Percentiles rank a stretch among this genome's conserved stretches.
These are phyloP conservation scores for Rhinichthys klamathensis DNA, from an alignment of 2,113 vertebrate genomes.

Conservation along the genomic window DNA sequence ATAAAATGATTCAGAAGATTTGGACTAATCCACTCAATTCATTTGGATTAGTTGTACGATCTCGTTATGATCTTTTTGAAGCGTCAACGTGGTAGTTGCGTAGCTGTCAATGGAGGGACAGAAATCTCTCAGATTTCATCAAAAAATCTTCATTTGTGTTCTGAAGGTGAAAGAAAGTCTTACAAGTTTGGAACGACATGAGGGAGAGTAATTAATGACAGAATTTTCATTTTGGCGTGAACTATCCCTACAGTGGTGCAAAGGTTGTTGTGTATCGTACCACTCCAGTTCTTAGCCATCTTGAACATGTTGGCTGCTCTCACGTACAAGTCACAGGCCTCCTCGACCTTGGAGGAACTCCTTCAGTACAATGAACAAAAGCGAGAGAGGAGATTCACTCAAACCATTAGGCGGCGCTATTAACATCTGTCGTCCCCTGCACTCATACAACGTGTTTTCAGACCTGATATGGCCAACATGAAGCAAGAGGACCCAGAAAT, in stretches of 20 bases:
- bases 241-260: background rate
- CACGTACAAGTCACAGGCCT: conserved; percentile 82
- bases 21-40: too few species aligned
- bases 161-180: too few species aligned
- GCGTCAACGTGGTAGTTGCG: too few species aligned
- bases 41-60: too few species aligned
- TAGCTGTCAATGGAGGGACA: too few species aligned
- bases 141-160: too few species aligned
- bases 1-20: too few species aligned
- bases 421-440: background rate
- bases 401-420: conserved; percentile 4
- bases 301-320: conserved; percentile 86
- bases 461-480: conserved; percentile 30
- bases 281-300: conserved; percentile 86
- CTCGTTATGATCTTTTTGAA: too few species aligned
- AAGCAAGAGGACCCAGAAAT: conserved; percentile 11
- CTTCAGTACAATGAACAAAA: conserved; percentile 23
- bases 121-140: too few species aligned
- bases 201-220: too few species aligned
- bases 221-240: too few species aligned
- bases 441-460: background rate
- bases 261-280: conserved; percentile 53
- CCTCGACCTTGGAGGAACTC: conserved; percentile 79
- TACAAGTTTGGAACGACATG: too few species aligned
- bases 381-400: background rate